Conservation (phyloP, 2,113 vertebrate species). For the Hassar affinis region DNA sequence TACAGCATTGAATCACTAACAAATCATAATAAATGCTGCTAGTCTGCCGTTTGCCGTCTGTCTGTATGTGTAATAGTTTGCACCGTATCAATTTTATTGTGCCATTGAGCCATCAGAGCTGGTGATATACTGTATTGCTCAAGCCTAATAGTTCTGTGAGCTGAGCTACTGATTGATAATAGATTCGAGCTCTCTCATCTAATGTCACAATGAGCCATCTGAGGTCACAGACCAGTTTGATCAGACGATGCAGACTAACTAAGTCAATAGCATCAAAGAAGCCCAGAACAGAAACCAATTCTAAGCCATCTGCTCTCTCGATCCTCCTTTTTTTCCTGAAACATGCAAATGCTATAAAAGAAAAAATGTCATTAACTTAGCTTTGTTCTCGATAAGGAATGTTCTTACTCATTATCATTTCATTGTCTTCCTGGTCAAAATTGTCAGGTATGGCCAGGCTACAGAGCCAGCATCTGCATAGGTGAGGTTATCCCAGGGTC, state of each 20-base stretch:
- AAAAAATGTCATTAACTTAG: conserved; percentile 19
- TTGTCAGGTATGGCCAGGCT: conserved; percentile 31
- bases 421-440: conserved; percentile 25
- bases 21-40: background rate
- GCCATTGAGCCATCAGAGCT: background rate
- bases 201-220: background rate
- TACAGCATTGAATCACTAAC: background rate
- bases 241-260: background rate
- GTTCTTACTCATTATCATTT: conserved; percentile 34
- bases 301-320: conserved; percentile 22
- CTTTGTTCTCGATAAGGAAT: conserved; percentile 41
- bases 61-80: background rate
- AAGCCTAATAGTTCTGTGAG: background rate
- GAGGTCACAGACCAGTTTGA: background rate
- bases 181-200: background rate
- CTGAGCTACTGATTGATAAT: background rate
- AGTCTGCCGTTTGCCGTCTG: background rate
- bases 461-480: conserved; percentile 30
- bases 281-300: background rate
- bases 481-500: conserved; percentile 38
- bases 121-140: background rate
- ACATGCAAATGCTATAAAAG: conserved; percentile 34
- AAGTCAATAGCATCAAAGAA: background rate
- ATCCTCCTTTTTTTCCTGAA: conserved; percentile 18
- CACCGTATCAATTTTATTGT: background rate